Percentiles rank a stretch among this genome's conserved stretches.
Conservation (phyloP, 2,888 invertebrate species). For the Drosophila subsilvestris region DNA sequence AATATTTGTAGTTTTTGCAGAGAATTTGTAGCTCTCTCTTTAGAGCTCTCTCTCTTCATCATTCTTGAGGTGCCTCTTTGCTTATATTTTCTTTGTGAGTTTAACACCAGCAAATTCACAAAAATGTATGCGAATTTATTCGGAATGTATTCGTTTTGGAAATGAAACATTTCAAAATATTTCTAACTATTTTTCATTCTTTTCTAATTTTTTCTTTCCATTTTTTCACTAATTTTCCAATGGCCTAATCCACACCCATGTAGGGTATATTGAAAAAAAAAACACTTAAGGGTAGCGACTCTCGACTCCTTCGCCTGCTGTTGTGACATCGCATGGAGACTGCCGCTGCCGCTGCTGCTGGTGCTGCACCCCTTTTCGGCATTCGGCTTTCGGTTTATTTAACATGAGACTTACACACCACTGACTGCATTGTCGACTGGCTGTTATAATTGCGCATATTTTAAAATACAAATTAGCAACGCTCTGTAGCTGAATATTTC, state of each 20-base stretch:
- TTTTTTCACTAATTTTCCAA: background rate
- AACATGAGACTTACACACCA: conserved; percentile 72
- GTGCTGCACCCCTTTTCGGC: conserved; percentile 72
- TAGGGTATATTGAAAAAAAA: conserved; percentile 15
- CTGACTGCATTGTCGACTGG: conserved; percentile 65
- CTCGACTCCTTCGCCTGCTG: conserved; percentile 47
- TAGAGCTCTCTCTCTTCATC: background rate
- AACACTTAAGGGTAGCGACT: conserved; percentile 70
- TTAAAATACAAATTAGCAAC: conserved; percentile 81
- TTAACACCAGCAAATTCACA: background rate
- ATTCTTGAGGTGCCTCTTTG: background rate
- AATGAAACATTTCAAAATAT: too few species aligned
- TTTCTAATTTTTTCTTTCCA: background rate
- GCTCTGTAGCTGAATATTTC: conserved; percentile 76
- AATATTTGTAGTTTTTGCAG: too few species aligned
- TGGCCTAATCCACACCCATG: background rate
- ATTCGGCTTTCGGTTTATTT: conserved; percentile 60
- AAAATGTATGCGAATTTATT: background rate
- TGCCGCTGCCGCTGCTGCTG: conserved; percentile 15
- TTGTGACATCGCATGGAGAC: conserved; percentile 61
- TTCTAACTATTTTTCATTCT: background rate
- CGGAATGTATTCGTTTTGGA: too few species aligned
- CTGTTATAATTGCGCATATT: conserved; percentile 77
- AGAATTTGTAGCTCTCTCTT: background rate
- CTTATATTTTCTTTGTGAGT: background rate